Percentiles rank a stretch among this genome's conserved stretches.
Evolutionary conservation across 2,113 vertebrate genomes (phyloP).

Genomic region (Elanoides forficatus): DNA sequence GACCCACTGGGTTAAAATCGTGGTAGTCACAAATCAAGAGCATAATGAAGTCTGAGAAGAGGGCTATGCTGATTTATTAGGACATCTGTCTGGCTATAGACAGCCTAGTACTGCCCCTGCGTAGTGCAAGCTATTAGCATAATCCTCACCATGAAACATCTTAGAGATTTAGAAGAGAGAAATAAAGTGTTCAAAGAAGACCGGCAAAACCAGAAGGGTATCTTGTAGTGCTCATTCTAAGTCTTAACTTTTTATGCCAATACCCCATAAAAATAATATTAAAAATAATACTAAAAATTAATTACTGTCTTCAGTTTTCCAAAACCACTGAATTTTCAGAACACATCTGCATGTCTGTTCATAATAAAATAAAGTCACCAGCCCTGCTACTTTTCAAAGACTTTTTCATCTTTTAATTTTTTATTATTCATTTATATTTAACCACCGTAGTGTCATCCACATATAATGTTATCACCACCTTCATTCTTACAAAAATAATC

Average conservation of each 20-base stretch:
- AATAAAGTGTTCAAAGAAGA: conserved; percentile 43
- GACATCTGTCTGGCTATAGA: conserved; percentile 59
- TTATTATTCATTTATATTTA: conserved; percentile 36
- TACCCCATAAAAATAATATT: neutral
- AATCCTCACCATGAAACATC: conserved; percentile 33
- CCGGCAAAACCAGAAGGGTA: neutral
- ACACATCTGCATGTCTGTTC: conserved; percentile 10
- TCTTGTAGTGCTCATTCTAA: neutral
- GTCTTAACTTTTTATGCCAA: neutral
- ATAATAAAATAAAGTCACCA: conserved; percentile 16
- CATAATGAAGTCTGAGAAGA: conserved; percentile 63
- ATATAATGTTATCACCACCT: neutral
- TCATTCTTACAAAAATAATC: conserved; percentile 14
- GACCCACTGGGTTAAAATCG: conserved; percentile 45
- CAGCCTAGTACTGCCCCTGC: conserved; percentile 16
- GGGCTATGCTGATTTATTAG: conserved; percentile 57
- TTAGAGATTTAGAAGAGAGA: neutral
- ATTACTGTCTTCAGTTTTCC: neutral
- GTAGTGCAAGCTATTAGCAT: conserved; percentile 36
- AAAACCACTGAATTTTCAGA: conserved; percentile 4
- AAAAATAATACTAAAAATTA: neutral
- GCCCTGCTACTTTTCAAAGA: conserved; percentile 2
- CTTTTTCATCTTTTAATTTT: conserved; percentile 3
- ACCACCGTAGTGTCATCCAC: neutral
- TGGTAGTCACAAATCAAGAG: conserved; percentile 64